A percentile compares a stretch with the other conserved stretches of the same genome.
Conservation (phyloP, 2,113 vertebrate species). For the Mesoclemmys tuberculata region DNA sequence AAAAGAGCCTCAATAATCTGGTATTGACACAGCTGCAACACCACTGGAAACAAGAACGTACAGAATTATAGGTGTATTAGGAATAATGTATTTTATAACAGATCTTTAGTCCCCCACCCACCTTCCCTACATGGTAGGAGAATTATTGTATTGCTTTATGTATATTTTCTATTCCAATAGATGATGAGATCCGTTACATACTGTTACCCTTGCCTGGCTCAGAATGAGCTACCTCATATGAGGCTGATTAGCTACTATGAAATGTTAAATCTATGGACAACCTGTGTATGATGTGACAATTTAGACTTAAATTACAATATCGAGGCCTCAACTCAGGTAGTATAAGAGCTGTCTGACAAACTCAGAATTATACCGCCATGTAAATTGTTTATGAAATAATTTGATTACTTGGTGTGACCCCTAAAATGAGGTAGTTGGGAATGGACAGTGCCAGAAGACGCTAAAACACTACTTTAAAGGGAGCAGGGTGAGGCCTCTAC, state of each 20-base stretch:
- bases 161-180: neutral
- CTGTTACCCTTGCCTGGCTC: no score
- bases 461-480: neutral
- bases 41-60: neutral
- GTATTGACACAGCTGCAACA: neutral
- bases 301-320: neutral
- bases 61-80: neutral
- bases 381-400: neutral
- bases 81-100: neutral
- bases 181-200: neutral
- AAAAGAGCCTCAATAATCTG: neutral
- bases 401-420: neutral
- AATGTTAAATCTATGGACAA: neutral
- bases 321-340: neutral
- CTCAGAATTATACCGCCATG: neutral
- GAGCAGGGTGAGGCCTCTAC: neutral
- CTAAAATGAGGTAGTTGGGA: neutral
- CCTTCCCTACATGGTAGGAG: neutral
- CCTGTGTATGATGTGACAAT: neutral
- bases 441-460: neutral
- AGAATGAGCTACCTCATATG: neutral
- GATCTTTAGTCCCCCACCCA: neutral
- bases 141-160: no score
- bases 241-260: neutral
- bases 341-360: neutral